Conservation (phyloP, 2,888 invertebrate species). For the Lasioglossum villosulum region DNA sequence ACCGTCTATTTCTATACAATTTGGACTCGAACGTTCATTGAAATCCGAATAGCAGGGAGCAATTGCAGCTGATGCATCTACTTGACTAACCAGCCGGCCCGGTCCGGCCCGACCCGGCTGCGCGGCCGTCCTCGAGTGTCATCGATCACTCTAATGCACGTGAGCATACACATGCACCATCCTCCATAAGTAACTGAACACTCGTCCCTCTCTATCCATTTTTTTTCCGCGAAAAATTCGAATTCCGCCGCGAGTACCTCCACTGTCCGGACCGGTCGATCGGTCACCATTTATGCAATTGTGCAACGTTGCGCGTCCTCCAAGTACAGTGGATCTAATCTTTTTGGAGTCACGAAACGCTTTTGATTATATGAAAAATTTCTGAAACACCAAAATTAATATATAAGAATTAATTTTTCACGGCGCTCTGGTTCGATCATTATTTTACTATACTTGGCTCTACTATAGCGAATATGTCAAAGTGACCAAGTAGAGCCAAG, state of each 20-base stretch:
- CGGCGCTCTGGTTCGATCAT: no score
- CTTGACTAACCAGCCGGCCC: slow-evolving; percentile 62
- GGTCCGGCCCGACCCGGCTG: slow-evolving; percentile 34
- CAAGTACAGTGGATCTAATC: not conserved
- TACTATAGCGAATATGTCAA: no score
- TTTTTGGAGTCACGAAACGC: no score
- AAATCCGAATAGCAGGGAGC: slow-evolving; percentile 58
- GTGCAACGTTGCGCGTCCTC: not conserved
- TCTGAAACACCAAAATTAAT: no score
- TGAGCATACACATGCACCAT: slow-evolving; percentile 20
- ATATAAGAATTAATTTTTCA: no score
- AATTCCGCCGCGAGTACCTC: not conserved
- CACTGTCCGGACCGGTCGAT: not conserved
- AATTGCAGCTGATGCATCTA: slow-evolving; percentile 68
- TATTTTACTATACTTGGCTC: no score
- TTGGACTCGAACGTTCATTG: slow-evolving; percentile 54
- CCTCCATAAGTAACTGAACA: not conserved
- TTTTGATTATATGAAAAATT: no score
- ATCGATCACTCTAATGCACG: slow-evolving; percentile 64
- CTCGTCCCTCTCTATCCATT: not conserved
- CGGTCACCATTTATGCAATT: not conserved
- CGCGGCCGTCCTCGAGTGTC: slow-evolving; percentile 65
- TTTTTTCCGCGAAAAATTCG: not conserved
- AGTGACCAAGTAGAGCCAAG: no score
- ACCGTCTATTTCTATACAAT: slow-evolving; percentile 54